Conservation (phyloP, 2,797 vertebrate genomes). For the Squalus acanthias region DNA sequence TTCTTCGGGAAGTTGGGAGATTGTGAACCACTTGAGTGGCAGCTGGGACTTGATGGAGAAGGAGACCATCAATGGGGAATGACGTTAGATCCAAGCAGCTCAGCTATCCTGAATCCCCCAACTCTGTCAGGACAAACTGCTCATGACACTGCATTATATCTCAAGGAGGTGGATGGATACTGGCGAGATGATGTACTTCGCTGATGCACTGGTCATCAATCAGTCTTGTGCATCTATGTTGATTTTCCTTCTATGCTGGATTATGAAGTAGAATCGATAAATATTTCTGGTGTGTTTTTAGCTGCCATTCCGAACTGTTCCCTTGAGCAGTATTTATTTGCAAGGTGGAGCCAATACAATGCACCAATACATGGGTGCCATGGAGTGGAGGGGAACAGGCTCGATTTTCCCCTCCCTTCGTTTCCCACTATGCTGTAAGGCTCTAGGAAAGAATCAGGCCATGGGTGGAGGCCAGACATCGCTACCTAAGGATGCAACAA, state of each 20-base stretch:
- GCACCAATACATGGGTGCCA: too few species aligned
- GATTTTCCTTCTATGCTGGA: background rate
- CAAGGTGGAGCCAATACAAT: background rate
- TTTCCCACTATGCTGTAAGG: background rate
- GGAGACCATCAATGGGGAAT: background rate
- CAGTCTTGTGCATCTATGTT: background rate
- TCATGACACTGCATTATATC: background rate
- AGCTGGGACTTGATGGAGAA: background rate
- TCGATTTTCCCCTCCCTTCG: background rate
- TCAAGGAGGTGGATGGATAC: background rate
- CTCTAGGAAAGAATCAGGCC: background rate
- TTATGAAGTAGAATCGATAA: background rate
- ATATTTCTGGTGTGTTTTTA: background rate
- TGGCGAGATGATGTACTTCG: background rate
- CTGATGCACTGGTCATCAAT: background rate
- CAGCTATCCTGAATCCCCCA: background rate
- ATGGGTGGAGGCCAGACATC: background rate
- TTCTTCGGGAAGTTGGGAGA: constrained; percentile 70
- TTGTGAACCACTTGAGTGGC: background rate
- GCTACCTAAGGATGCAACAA: background rate
- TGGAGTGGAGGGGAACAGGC: background rate
- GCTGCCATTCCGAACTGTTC: background rate
- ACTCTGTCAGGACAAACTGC: background rate
- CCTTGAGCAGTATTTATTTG: background rate
- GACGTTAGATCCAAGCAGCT: background rate